Evolutionary conservation across 1,140 invertebrate species (phyloP).

Genomic region (silkworm (Bombyx mori)): DNA sequence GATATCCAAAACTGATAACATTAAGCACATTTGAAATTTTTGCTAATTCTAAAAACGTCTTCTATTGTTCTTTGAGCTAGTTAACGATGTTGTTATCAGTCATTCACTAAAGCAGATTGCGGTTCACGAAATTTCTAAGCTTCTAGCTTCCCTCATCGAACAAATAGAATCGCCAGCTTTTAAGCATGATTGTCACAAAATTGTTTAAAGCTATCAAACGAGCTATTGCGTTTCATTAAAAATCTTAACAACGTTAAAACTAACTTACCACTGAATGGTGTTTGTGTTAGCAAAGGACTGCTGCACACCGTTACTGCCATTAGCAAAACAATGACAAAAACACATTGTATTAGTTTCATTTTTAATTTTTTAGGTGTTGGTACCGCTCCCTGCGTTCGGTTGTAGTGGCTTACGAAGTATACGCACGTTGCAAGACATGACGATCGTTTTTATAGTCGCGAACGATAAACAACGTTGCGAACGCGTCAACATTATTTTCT

Average conservation of each 20-base stretch:
- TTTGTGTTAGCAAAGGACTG: conserved; percentile 4
- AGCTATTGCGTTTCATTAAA: neutral
- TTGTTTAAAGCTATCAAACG: neutral
- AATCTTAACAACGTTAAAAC: neutral
- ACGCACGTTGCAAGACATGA: conserved; percentile 10
- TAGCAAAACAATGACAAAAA: conserved; percentile 9
- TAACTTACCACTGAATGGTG: conserved; percentile 1
- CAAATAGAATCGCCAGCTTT: neutral
- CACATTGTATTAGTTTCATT: conserved; percentile 13
- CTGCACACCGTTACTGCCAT: conserved; percentile 8
- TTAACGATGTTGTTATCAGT: neutral
- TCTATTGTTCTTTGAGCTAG: neutral
- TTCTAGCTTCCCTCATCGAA: neutral
- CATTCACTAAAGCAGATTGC: neutral
- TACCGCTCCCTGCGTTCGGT: neutral
- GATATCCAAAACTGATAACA: neutral
- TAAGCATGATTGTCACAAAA: neutral
- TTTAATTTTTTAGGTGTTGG: conserved; percentile 3
- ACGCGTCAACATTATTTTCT: neutral
- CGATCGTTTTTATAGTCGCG: conserved; percentile 25
- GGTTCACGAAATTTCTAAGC: neutral
- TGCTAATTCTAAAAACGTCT: neutral
- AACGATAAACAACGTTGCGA: conserved; percentile 25
- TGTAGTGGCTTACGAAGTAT: conserved; percentile 13
- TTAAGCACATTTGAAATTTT: neutral